Evolutionary conservation across 2,797 vertebrate genomes (phyloP).

Genomic region (Lycodopsis pacificus): DNA sequence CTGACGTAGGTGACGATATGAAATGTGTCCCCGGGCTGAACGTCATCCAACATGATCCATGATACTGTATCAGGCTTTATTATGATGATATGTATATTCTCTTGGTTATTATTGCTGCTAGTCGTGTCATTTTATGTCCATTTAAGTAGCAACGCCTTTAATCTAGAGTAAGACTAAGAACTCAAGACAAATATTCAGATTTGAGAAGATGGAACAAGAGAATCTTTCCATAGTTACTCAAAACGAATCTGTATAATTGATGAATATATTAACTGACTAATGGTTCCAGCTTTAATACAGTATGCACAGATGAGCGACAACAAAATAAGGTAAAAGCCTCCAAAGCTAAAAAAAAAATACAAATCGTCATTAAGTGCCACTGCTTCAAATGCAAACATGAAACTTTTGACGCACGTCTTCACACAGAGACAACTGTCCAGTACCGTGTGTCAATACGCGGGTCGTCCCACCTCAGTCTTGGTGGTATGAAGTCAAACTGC

Average conservation of each 20-base stretch:
- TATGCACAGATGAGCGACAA: neutral
- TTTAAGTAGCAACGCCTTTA: neutral
- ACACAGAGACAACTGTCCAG: neutral
- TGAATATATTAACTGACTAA: neutral
- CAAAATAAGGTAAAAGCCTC: neutral
- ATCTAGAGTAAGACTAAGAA: neutral
- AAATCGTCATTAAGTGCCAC: neutral
- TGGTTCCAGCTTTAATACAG: neutral
- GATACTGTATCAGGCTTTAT: neutral
- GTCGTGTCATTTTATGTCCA: neutral
- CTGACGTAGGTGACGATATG: constrained; percentile 9
- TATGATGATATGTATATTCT: too few relatives aligned
- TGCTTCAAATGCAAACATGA: neutral
- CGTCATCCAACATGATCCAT: neutral
- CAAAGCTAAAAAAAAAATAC: neutral
- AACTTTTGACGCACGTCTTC: neutral
- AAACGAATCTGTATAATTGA: neutral
- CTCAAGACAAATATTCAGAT: neutral
- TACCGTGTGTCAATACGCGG: constrained; percentile 19
- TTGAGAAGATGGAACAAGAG: neutral
- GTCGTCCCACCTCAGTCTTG: constrained; percentile 31
- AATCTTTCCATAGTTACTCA: neutral
- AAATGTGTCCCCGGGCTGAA: constrained; percentile 8
- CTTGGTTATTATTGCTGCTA: neutral
- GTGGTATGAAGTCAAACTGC: constrained; percentile 49